These are phyloP conservation scores for Smithornis capensis DNA, from an alignment of 2,113 vertebrate genomes.

Conservation along the genomic window DNA sequence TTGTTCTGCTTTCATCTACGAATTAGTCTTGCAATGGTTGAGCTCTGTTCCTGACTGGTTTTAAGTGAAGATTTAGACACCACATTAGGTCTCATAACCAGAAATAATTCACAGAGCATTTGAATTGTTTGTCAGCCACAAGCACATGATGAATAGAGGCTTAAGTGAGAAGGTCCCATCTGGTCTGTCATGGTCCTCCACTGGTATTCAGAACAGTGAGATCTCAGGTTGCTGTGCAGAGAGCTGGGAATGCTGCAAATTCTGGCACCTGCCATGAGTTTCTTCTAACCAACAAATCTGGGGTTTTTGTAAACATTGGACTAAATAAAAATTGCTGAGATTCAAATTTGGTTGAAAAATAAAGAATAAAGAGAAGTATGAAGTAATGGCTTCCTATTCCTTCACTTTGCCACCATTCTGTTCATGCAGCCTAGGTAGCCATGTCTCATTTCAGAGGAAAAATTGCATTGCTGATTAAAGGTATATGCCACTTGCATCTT, in stretches of 20 bases:
- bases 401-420: neutral
- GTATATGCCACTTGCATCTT: neutral
- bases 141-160: neutral
- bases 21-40: neutral
- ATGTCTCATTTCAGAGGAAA: neutral
- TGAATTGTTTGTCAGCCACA: neutral
- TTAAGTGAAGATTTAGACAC: neutral
- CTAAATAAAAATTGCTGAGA: neutral
- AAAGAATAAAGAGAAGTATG: neutral
- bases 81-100: neutral
- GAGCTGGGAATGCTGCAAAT: neutral
- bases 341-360: neutral
- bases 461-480: neutral
- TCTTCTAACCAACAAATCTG: neutral
- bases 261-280: neutral
- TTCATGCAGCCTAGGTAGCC: accelerated
- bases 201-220: neutral
- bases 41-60: neutral
- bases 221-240: neutral
- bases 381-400: neutral
- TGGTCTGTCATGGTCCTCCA: neutral
- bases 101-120: neutral
- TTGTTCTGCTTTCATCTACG: neutral
- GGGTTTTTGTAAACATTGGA: neutral
- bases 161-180: neutral